Evolutionary conservation across 2,113 vertebrate species (phyloP).

Genomic region (Pseudopodoces humilis): DNA sequence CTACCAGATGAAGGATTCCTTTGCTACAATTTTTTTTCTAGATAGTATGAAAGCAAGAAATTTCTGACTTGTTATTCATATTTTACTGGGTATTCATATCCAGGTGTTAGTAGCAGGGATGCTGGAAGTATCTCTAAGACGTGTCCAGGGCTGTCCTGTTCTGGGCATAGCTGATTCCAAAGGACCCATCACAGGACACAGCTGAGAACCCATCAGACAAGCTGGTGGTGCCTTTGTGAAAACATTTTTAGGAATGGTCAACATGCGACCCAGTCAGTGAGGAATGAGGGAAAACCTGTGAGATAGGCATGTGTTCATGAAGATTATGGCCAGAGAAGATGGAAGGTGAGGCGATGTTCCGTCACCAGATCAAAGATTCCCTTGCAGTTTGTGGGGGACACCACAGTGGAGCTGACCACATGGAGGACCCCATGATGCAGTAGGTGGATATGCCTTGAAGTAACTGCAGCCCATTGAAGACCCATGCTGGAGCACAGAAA

Average conservation of each 20-base stretch:
- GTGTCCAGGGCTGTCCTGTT: not conserved
- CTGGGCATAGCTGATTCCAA: not conserved
- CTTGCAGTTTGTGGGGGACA: not conserved
- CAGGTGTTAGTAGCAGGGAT: not conserved
- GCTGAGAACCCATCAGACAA: not conserved
- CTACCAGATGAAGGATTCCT: not conserved
- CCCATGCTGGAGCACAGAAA: not conserved
- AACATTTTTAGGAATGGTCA: not conserved
- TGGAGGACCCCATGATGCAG: not conserved
- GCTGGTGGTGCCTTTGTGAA: not conserved
- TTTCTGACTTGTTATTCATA: not conserved
- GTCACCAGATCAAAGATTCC: not conserved
- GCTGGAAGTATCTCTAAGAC: not conserved
- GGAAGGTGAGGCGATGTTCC: not conserved
- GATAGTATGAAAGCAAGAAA: not conserved
- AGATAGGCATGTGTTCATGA: accelerated
- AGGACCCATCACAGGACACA: not conserved
- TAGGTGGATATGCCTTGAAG: not conserved
- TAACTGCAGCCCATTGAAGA: not conserved
- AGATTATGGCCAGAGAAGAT: not conserved
- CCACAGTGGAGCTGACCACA: not conserved
- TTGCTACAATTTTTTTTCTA: not conserved
- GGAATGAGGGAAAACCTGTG: not conserved
- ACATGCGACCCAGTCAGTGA: not conserved
- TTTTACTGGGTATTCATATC: not conserved